Base-by-base conservation (phyloP, 2,888 invertebrate species). In the Harpagoxenus sublaevis region DNA sequence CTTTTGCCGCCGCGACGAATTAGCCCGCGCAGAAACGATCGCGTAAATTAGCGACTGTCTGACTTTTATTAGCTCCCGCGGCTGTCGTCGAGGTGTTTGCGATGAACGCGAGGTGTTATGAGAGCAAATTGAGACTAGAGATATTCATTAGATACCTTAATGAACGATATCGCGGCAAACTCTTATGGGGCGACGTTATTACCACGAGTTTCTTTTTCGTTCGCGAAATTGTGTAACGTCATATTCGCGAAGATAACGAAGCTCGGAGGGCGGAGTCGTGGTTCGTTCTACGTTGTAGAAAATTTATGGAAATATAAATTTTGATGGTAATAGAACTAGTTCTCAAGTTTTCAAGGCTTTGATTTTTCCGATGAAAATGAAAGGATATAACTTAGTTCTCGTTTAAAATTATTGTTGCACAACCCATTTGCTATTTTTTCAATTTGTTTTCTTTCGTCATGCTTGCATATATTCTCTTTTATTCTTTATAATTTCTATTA, bases 41-140 rank as follows among this genome's bases (percentile, higher is more conserved):
- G 73, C 84, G 86, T 87, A 88, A 88, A 86, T 90, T 90, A 88
- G 73, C 84, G 66, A 63, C 68, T n/a, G 63, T 39, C 18, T 62
- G 89, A 89, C 86, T 87, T 90, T 90, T 88, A 88, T 86, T 68
- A 83, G 83, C 53, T 79, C 60, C 53, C 48, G 70, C 57, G 48
- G 55, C 78, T 60, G 77, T 87, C 73, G 77, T 78, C 42, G 12
- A 74, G 12, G 73, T 57, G 57, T 57, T 57, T 12, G 66, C 66
- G 48, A 48, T 10, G 18, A 48, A 51, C 60, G 65, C 45, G 12
- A 70, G 60, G 62, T 70, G 39, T 83, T 77, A 45, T 15, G 35
- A 78, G 48, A 78, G 55, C 45, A 78, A 78, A 78, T 62, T 65
- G 57, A 57, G 60, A 28, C 68, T 57, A 28, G 66, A 81, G 51